These are phyloP conservation scores for Aleadryas rufinucha DNA, from an alignment of 2,113 vertebrate genomes.

Conservation along the genomic window DNA sequence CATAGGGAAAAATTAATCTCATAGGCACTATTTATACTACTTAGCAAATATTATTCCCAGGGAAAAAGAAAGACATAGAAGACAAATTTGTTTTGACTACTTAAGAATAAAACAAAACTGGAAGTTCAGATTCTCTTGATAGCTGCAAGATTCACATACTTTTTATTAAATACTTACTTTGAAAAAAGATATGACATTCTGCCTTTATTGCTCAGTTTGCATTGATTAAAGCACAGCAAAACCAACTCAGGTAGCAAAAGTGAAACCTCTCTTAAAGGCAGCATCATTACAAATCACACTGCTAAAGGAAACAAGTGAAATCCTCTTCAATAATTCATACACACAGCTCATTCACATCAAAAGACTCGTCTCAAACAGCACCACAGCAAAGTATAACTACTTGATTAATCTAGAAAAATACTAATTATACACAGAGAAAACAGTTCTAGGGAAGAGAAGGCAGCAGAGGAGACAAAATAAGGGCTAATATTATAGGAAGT, in stretches of 20 bases:
- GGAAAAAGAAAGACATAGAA: not conserved
- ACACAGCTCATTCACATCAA: not conserved
- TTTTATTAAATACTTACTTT: not conserved
- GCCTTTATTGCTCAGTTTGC: not conserved
- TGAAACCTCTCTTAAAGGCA: not conserved
- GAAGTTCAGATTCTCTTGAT: not conserved
- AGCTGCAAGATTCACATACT: not conserved
- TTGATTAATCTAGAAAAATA: not conserved
- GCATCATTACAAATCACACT: not conserved
- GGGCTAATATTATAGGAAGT: not conserved
- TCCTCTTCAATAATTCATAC: slow-evolving; percentile 46
- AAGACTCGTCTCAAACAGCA: not conserved
- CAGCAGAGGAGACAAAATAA: not conserved
- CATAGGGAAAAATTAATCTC: not conserved
- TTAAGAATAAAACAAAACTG: not conserved
- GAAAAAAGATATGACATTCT: not conserved
- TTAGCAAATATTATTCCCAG: not conserved
- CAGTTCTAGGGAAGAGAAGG: not conserved
- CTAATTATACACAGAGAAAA: not conserved
- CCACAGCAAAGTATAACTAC: not conserved
- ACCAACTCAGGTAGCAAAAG: not conserved
- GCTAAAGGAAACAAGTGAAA: slow-evolving; percentile 14
- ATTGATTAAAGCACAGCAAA: slow-evolving; percentile 6
- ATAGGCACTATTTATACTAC: not conserved
- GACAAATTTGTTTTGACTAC: not conserved